Base-by-base conservation (phyloP, 1,140 invertebrate species). In the Drosophila guanche region DNA sequence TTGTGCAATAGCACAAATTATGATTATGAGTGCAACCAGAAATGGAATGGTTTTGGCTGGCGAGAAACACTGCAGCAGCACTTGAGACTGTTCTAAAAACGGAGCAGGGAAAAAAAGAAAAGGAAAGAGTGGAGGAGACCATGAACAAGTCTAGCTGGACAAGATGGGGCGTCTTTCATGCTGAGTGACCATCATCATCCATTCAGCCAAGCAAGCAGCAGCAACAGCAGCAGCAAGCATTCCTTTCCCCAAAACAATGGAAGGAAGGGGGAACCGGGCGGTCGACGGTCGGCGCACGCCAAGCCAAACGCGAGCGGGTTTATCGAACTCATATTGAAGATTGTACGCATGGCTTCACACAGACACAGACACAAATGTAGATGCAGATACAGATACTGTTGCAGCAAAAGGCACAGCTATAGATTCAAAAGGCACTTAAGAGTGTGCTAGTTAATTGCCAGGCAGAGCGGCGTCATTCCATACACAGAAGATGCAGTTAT, bases 301-400 rank as follows among this genome's bases (percentile, higher is more conserved):
- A 86, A 86, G 83, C 81, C 69, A 88, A 85, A 81, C 66, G 73
- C 79, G 77, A 80, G 67, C 63, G 83, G 73, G 83, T 88, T 88
- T 88, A 88, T 88, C 83, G 83, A 88, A 88, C 83, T 88, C 84
- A 88, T 86, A 88, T 88, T 88, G 84, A 88, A 88, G 83, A 88
- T 88, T 88, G 84, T 83, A 88, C 83, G 83, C 83, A 88, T 88
- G 83, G 83, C 84, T 88, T 76, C 84, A 83, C 78, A 68, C 56
- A 40, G 16, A 54, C 47, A 37, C 46, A 73, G 10, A 57, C 41
- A 59, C 54, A 69, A 52, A 73, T 59, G 52, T 68, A 70, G 53
- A 51, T 37, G 37, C 40, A 69, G 56, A 73, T 59, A 57, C 72
- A 70, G 53, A 51, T 37, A 40, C 40, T 20, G 42, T 1, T 33